phyloP scores from a whole-genome alignment of 2,113 vertebrate species.

The Saguinus imperator region DNA sequence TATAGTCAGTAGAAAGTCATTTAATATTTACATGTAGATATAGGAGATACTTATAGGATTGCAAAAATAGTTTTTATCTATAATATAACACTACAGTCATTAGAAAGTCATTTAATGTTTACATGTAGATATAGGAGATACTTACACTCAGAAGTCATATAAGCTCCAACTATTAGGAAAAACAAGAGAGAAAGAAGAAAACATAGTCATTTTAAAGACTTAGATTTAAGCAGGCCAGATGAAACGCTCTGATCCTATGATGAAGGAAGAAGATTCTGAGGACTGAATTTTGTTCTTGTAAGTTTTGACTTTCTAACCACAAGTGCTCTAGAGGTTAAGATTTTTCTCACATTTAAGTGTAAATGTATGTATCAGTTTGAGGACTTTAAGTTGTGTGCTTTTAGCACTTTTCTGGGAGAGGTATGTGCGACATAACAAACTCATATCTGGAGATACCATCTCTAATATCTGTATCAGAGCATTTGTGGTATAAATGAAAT shows the following conservation, averaged over 20 bases:
- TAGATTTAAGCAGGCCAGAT: not conserved
- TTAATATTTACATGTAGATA: not conserved
- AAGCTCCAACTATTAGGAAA: not conserved
- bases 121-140: not conserved
- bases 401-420: not conserved
- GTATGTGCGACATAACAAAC: not conserved
- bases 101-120: not conserved
- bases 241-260: not conserved
- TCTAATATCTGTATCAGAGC: not conserved
- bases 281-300: not conserved
- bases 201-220: not conserved
- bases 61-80: not conserved
- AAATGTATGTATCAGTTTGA: not conserved
- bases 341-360: conserved; percentile 55
- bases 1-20: not conserved
- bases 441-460: not conserved
- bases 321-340: not conserved
- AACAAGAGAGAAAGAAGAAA: conserved; percentile 24
- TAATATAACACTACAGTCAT: not conserved
- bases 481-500: not conserved
- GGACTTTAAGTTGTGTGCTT: not conserved
- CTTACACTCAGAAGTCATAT: conserved; percentile 51
- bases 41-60: not conserved
- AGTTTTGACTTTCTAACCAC: not conserved
- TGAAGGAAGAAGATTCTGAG: conserved; percentile 20